phyloP scores from a whole-genome alignment of 2,888 invertebrate genomes.

The Clitarchus hookeri region DNA sequence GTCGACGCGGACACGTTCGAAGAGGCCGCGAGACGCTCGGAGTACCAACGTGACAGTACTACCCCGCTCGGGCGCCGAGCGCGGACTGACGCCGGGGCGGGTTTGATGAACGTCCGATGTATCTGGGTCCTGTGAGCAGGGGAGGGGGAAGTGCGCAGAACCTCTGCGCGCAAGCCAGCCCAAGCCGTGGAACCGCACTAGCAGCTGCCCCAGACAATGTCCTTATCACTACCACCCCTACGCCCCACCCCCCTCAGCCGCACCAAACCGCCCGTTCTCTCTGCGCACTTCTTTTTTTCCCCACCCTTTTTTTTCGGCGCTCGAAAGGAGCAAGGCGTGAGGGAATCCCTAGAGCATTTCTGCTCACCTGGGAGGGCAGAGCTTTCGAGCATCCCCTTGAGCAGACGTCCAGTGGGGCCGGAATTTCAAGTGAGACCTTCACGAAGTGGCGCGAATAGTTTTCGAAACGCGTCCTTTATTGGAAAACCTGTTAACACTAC shows the following conservation, averaged over 20 bases:
- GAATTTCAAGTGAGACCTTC: too few relatives aligned
- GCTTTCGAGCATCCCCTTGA: too few relatives aligned
- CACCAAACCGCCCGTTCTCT: too few relatives aligned
- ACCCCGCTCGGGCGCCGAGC: not conserved
- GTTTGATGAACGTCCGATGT: too few relatives aligned
- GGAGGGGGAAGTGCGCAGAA: not conserved
- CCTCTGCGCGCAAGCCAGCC: not conserved
- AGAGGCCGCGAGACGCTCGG: not conserved
- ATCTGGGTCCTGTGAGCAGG: not conserved
- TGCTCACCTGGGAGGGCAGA: too few relatives aligned
- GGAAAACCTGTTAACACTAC: too few relatives aligned
- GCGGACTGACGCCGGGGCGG: too few relatives aligned
- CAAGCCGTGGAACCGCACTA: not conserved
- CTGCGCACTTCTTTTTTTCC: not conserved
- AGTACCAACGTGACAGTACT: not conserved
- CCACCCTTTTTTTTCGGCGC: not conserved
- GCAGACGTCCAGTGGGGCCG: too few relatives aligned
- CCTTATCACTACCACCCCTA: not conserved
- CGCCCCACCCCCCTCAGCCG: not conserved
- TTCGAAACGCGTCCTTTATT: too few relatives aligned
- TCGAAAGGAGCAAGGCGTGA: not conserved
- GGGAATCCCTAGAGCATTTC: not conserved
- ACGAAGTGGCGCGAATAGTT: too few relatives aligned
- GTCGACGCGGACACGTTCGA: too few relatives aligned
- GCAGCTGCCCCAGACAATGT: conserved; percentile 10